These are phyloP conservation scores for Heliothis peltigera DNA, from an alignment of 2,888 invertebrate species.

Conservation along the genomic window DNA sequence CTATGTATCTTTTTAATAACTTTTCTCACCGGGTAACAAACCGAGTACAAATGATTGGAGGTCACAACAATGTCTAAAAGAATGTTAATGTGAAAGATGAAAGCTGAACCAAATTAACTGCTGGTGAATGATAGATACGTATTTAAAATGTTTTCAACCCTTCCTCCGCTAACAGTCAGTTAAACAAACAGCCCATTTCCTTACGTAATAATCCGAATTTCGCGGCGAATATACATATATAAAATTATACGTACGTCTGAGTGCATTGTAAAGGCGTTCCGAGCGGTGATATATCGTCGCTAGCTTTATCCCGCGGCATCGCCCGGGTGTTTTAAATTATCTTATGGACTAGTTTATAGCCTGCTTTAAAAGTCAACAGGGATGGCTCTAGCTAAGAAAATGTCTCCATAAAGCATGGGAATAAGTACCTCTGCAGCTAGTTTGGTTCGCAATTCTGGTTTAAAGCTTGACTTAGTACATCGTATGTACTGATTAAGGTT, in stretches of 20 bases:
- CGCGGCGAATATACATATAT: conserved; percentile 46
- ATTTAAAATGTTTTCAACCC: not conserved
- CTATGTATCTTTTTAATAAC: too few relatives aligned
- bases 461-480: conserved; percentile 15
- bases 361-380: conserved; percentile 63
- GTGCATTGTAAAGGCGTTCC: conserved; percentile 64
- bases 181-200: conserved; percentile 27
- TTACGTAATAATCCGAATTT: conserved; percentile 41
- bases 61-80: too few relatives aligned
- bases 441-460: conserved; percentile 44
- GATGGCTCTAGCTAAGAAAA: conserved; percentile 53
- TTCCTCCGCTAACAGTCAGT: not conserved
- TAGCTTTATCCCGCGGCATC: conserved; percentile 64
- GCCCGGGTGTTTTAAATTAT: conserved; percentile 68
- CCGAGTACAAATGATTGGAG: too few relatives aligned
- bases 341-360: conserved; percentile 65
- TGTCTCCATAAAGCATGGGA: conserved; percentile 56
- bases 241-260: conserved; percentile 54
- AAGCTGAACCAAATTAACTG: too few relatives aligned
- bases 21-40: too few relatives aligned
- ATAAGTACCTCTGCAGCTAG: conserved; percentile 45
- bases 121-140: not conserved
- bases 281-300: conserved; percentile 66
- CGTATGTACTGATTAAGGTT: conserved; percentile 20
- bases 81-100: too few relatives aligned